Conservation (phyloP, 2,113 vertebrate species). For the Hippocampus abdominalis region DNA sequence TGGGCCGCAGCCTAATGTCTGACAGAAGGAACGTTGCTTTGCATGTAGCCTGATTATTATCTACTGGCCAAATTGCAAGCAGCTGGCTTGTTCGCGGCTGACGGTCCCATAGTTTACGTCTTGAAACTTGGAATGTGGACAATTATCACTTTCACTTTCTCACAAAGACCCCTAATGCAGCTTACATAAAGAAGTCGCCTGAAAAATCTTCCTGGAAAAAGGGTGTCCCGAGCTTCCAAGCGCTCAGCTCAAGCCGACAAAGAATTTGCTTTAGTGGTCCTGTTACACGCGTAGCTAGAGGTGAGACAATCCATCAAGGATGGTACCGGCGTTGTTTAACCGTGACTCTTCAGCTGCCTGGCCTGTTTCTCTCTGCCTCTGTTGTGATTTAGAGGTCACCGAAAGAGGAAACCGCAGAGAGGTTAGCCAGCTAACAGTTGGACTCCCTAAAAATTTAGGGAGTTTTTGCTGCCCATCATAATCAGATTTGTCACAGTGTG, state of each 20-base stretch:
- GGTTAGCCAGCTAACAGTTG: conserved; percentile 56
- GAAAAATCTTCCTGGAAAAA: conserved; percentile 62
- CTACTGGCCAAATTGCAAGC: conserved; percentile 86
- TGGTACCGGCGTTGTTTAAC: conserved; percentile 9
- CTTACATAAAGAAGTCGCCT: conserved; percentile 75
- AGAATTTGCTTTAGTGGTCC: conserved; percentile 33
- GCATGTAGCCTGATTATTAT: conserved; percentile 87
- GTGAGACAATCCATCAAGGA: conserved; percentile 7
- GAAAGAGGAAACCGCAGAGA: conserved; percentile 62
- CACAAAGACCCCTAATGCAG: conserved; percentile 73
- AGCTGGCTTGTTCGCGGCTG: conserved; percentile 81
- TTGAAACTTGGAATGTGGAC: conserved; percentile 89
- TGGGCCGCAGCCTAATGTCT: conserved; percentile 62
- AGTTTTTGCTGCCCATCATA: conserved; percentile 38
- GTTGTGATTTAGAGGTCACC: conserved; percentile 60
- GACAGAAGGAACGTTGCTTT: conserved; percentile 79
- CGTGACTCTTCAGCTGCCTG: conserved; percentile 9
- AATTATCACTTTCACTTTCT: conserved; percentile 87
- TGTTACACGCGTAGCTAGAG: conserved; percentile 24
- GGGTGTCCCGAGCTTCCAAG: conserved; percentile 56
- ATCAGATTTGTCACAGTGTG: conserved; percentile 46
- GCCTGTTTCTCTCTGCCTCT: conserved; percentile 18
- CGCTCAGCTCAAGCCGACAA: conserved; percentile 42
- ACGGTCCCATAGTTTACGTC: conserved; percentile 83
- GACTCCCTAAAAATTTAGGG: conserved; percentile 33